Base-by-base conservation (phyloP, 1,140 invertebrate genomes). In the Rhagoletis pomonella region DNA sequence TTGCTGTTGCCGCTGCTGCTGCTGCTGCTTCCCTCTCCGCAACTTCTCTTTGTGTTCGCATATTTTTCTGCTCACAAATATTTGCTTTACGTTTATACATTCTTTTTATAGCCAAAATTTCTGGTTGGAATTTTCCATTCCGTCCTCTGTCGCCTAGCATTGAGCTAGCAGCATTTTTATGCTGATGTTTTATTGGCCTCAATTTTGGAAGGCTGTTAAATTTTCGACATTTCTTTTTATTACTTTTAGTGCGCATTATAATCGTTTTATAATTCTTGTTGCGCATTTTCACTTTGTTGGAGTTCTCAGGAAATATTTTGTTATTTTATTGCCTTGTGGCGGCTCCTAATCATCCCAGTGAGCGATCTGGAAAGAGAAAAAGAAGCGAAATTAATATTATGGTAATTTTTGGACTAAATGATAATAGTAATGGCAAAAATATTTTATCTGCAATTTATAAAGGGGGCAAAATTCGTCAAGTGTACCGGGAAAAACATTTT, bases 51-150 rank as follows among this genome's bases (percentile, higher is more conserved):
- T 39, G 12, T 47, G 14, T 44, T 12, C 67, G 12, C 67, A 73
- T 6, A 44, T 44, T 44, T 73, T 73, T 47, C 6, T 9, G 44
- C n/a, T 10, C 67, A 17, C n/a, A 10, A 29, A 7, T 67, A 73
- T 73, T 73, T 17, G 7, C 29, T 17, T 12, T 4, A 47, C 42
- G 39, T 73, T 17, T 73, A 7, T 42, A 14, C 42, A 44, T 73
- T 73, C 39, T 73, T 73, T 73, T 73, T 73, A 73, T 73, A 39
- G 67, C 14, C 67, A 73, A 9, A 73, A 73, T 44, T 17, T 44
- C 39, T 17, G 42, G 3, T 39, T 3, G 67, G 4, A 73, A 73
- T 73, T 44, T 73, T 73, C 67, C 67, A 73, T 14, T 44, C 4
- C 42, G 17, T 39, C 14, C 2, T 44, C 67, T 42, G 42, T 12